Base-by-base conservation (phyloP, 2,797 vertebrate genomes). In the Sciaenops ocellatus region DNA sequence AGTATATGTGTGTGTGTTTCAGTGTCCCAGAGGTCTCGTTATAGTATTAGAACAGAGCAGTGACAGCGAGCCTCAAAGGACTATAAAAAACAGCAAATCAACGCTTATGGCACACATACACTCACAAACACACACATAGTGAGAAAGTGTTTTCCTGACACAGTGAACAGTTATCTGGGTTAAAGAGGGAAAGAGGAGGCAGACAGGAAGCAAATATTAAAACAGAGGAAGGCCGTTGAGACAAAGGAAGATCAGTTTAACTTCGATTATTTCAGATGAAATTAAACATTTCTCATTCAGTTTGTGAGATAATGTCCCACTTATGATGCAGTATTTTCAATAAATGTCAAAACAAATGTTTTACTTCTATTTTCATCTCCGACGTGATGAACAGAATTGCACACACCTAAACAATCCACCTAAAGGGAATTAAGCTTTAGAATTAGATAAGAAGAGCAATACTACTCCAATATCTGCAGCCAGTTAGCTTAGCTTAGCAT, bases 1-100 rank as follows among this genome's bases (percentile, higher is more conserved):
- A 50, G 42, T 73, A 5, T 52, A 16, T 61, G 56, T 72, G 80
- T 79, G 34, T 38, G 67, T 68, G 79, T 66, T 57, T 59, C 15
- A 24, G 69, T 30, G 67, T 90, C 90, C 81, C 88, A 42, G 48
- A 76, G 82, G 88, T 55, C 89, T 88, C 55, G 70, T 92, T 91
- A 88, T 79, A 74, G 81, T 79, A 87, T 91, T 87, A 89, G 86
- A 86, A 82, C 73, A 62, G 71, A 83, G 72, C 83, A 42, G 83
- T 84, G 88, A 91, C 86, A 90, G 76, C 24, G 10, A 66, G 85
- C 63, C 85, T 89, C 84, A 75, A 64, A 78, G 82, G 88, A 86
- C 80, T 63, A 78, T 79, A 84, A 86, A 84, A 86, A 70, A 71
- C 60, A 80, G 71, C 73, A 87, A 80, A 84, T 79, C 70, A 79